phyloP scores from a whole-genome alignment of 2,888 invertebrate species.

The Harpalus rufipes region DNA sequence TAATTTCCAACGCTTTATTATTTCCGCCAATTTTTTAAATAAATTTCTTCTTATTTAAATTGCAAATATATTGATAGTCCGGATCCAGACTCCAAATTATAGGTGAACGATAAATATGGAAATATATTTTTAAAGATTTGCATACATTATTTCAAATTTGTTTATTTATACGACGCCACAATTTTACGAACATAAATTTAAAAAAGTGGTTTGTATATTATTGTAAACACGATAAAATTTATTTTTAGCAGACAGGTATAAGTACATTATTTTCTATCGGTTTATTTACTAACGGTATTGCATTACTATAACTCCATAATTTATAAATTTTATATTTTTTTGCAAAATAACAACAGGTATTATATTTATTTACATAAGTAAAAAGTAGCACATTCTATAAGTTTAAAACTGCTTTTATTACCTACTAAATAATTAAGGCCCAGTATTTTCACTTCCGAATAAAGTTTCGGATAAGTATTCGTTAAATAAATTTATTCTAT shows the following conservation, averaged over 20 bases:
- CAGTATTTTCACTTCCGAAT: too few relatives aligned
- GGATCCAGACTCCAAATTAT: slow-evolving; percentile 11
- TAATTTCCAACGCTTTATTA: background rate
- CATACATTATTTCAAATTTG: slow-evolving; percentile 24
- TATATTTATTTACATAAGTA: too few relatives aligned
- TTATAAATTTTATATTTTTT: background rate
- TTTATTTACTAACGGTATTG: background rate
- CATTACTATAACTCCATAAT: background rate
- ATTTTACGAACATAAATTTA: slow-evolving; percentile 10
- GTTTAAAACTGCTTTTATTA: too few relatives aligned
- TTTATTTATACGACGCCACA: slow-evolving; percentile 1
- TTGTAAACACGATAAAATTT: slow-evolving; percentile 24
- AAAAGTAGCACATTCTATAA: too few relatives aligned
- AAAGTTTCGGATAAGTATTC: too few relatives aligned
- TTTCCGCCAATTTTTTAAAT: background rate
- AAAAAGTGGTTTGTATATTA: background rate
- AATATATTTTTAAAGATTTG: slow-evolving; percentile 3
- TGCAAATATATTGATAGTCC: slow-evolving; percentile 46
- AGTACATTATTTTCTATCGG: background rate
- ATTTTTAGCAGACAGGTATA: slow-evolving; percentile 5
- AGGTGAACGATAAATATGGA: background rate
- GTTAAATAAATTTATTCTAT: too few relatives aligned
- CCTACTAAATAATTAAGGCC: too few relatives aligned
- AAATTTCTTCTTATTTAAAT: slow-evolving; percentile 60
- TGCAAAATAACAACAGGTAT: background rate